Evolutionary conservation across 2,888 invertebrate species (phyloP), one percentile per base, ranked within the genome.

Genomic region (Torymus aiolomorphi): DNA sequence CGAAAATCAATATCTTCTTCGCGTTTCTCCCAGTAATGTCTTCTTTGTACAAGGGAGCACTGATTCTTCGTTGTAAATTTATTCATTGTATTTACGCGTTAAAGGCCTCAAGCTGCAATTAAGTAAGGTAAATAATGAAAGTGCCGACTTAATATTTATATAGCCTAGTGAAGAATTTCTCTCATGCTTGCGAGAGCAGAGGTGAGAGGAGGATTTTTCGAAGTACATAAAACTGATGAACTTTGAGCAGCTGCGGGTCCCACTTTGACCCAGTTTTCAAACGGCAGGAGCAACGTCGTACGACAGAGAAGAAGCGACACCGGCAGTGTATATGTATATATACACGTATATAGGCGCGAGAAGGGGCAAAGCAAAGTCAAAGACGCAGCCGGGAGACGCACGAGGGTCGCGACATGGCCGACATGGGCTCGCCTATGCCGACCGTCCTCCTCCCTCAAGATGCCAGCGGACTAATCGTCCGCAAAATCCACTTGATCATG

Each of bases 191-290:
- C 54, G 4, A 13, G 20, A 13, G 63, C 24, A 16, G 4, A 67
- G 24, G 3, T 52, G 24, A 16, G 4, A 67, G 24, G 3, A 61
- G 24, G 51, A 61, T 54, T 76, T 69, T 76, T 70, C 20, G 12
- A 76, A 62, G 42, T 10, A 42, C 42, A 57, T 76, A 63, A 20
- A 49, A 49, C 57, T 66, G 65, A 75, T 75, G 62, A 75, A 75
- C 49, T 31, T 75, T 42, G 42, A 42, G 20, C 56, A 51, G 16
- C 54, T 12, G n/a, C 31, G 67, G 8, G 31, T 24, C 42, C 42
- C 51, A 62, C 63, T 76, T 76, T 63, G 76, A 76, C 76, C 76
- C 24, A 70, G 70, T 70, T 76, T 2, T n/a, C n/a, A 18, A 8
- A 8, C 24, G 51, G 61, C 12, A 16, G 12, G 62, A 12, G 62